These are phyloP conservation scores for Cheilosia soror DNA, from an alignment of 2,888 invertebrate genomes.

Conservation along the genomic window DNA sequence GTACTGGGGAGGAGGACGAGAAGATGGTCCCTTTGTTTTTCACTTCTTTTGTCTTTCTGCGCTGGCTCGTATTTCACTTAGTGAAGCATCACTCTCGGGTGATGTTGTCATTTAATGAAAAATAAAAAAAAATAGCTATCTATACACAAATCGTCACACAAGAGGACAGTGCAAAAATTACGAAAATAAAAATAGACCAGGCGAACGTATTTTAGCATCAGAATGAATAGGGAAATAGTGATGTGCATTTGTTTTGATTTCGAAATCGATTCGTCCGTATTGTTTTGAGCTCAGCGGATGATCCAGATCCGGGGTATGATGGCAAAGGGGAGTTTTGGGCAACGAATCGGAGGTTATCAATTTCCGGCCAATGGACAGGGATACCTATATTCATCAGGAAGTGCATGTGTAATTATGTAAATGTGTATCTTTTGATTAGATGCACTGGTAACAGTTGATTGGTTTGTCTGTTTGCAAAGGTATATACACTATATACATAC, in stretches of 20 bases:
- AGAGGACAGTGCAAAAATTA: neutral
- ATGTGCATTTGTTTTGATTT: conserved; percentile 56
- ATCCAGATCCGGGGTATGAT: conserved; percentile 4
- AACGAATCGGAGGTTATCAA: conserved; percentile 25
- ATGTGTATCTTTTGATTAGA: conserved; percentile 3
- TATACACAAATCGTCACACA: neutral
- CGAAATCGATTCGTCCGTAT: conserved; percentile 46
- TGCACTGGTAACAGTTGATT: neutral
- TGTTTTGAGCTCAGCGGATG: conserved; percentile 30
- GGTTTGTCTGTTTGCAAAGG: neutral
- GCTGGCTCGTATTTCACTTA: conserved; percentile 52
- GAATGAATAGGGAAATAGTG: conserved; percentile 43
- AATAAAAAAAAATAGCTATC: conserved; percentile 9
- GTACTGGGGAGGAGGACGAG: neutral
- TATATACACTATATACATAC: neutral
- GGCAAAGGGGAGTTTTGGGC: neutral
- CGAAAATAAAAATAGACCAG: conserved; percentile 10
- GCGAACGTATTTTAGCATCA: conserved; percentile 17
- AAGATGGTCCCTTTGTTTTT: conserved; percentile 39
- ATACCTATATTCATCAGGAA: conserved; percentile 23
- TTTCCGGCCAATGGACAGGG: conserved; percentile 14
- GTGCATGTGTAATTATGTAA: conserved; percentile 13
- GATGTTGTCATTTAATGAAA: conserved; percentile 40
- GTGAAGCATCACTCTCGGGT: conserved; percentile 36
- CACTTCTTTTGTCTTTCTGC: conserved; percentile 27